Evolutionary conservation across 1,140 invertebrate genomes (phyloP).

Genomic region (Trichogramma pretiosum): DNA sequence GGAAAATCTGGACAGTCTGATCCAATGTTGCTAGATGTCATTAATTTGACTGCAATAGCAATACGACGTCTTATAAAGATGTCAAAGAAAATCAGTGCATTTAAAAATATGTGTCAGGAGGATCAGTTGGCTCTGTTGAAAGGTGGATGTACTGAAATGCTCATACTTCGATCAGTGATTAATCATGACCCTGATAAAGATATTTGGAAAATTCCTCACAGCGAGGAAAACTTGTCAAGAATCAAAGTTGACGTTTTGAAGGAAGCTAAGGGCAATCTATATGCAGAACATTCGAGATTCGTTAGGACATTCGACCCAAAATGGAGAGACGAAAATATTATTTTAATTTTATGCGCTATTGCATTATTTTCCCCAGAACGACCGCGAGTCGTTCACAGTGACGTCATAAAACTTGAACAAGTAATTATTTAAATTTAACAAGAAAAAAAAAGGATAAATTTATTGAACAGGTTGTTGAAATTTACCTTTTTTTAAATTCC

Average conservation of each 20-base stretch:
- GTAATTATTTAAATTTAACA: slow-evolving; percentile 38
- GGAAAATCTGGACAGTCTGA: slow-evolving; percentile 53
- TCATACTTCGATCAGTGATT: slow-evolving; percentile 80
- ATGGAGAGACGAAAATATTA: slow-evolving; percentile 82
- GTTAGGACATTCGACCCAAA: slow-evolving; percentile 69
- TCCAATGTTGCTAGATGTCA: slow-evolving; percentile 69
- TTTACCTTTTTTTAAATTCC: slow-evolving; percentile 26
- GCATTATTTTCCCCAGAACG: slow-evolving; percentile 78
- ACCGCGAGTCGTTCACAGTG: slow-evolving; percentile 68
- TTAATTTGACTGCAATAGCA: slow-evolving; percentile 83
- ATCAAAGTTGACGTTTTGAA: slow-evolving; percentile 80
- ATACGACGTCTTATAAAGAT: slow-evolving; percentile 85
- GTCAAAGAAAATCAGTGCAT: slow-evolving; percentile 80
- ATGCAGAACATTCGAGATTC: slow-evolving; percentile 74
- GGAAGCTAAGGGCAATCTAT: slow-evolving; percentile 76
- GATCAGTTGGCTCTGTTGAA: slow-evolving; percentile 85
- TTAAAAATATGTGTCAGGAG: slow-evolving; percentile 83
- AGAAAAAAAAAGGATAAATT: slow-evolving; percentile 1
- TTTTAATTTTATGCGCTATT: slow-evolving; percentile 83
- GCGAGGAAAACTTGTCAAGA: slow-evolving; percentile 58
- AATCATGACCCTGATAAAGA: slow-evolving; percentile 77
- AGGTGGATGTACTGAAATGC: slow-evolving; percentile 81
- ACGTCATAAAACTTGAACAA: slow-evolving; percentile 81
- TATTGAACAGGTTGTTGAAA: neutral
- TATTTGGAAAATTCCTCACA: slow-evolving; percentile 77